Percentiles rank a stretch among this genome's conserved stretches.
Conservation (phyloP, 1,140 invertebrate genomes). For the Drosophila malerkotliana region DNA sequence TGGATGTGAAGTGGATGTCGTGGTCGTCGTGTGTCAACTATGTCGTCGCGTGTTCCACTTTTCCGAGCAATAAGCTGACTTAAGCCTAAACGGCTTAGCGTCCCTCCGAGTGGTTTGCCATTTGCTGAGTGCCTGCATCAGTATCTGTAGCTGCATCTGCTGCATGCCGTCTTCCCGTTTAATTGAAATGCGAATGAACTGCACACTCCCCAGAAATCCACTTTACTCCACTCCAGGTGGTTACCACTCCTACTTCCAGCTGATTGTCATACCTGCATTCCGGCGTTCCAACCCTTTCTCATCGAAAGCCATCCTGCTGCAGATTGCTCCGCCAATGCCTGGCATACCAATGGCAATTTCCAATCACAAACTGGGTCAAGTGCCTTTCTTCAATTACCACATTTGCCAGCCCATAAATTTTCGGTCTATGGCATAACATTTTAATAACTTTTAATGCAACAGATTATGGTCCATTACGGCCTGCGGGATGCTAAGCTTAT, state of each 20-base stretch:
- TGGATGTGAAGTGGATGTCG: conserved; percentile 5
- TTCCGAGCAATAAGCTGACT: conserved; percentile 62
- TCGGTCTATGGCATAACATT: conserved; percentile 43
- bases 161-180: conserved; percentile 35
- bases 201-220: conserved; percentile 18
- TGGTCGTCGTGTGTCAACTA: conserved; percentile 41
- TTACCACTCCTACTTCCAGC: neutral
- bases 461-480: conserved; percentile 52
- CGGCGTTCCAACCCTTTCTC: conserved; percentile 23
- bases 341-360: conserved; percentile 30
- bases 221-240: conserved; percentile 14
- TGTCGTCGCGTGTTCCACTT: conserved; percentile 57
- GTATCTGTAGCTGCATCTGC: conserved; percentile 6
- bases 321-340: conserved; percentile 28
- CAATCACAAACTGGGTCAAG: conserved; percentile 59
- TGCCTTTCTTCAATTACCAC: conserved; percentile 49
- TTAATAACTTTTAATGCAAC: conserved; percentile 60
- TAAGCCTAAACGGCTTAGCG: conserved; percentile 66
- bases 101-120: conserved; percentile 55
- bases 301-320: conserved; percentile 45
- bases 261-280: conserved; percentile 20
- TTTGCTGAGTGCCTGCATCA: conserved; percentile 32
- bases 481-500: conserved; percentile 30
- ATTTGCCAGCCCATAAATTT: conserved; percentile 48
- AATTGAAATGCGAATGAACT: conserved; percentile 76